Evolutionary conservation across 64 coral and sea anemone species (phyloP).

Genomic region (Actinia tenebrosa): DNA sequence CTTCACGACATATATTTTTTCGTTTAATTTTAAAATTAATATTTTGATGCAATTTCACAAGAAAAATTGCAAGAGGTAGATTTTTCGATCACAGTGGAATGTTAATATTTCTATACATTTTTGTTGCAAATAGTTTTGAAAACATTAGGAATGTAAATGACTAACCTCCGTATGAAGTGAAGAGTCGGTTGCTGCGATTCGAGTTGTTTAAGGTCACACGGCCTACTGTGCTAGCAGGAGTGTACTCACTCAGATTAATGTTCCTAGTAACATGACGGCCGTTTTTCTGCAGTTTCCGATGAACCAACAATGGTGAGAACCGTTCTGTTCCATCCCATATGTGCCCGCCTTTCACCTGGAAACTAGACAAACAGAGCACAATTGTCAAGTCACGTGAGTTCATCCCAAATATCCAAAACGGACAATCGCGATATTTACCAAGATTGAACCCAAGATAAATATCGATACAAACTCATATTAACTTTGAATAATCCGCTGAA

Average conservation of each 20-base stretch:
- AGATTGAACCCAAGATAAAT: slow-evolving; percentile 82
- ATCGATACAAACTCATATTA: slow-evolving; percentile 74
- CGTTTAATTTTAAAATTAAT: neutral
- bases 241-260: neutral
- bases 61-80: neutral
- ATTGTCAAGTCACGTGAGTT: slow-evolving; percentile 77
- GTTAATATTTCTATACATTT: neutral
- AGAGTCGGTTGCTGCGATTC: neutral
- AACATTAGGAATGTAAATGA: neutral
- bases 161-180: neutral
- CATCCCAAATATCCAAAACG: slow-evolving; percentile 73
- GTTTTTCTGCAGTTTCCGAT: slow-evolving; percentile 12
- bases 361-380: slow-evolving; percentile 77
- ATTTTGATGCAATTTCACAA: neutral
- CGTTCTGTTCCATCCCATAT: slow-evolving; percentile 41
- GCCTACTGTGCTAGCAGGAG: neutral
- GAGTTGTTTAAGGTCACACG: slow-evolving; percentile 1
- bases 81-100: neutral
- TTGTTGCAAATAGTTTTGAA: neutral
- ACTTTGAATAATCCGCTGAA: slow-evolving; percentile 76
- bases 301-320: slow-evolving; percentile 84
- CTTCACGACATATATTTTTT: neutral
- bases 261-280: neutral
- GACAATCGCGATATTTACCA: slow-evolving; percentile 82
- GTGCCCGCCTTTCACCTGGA: slow-evolving; percentile 71